Evolutionary conservation across 2,797 vertebrate species (phyloP), one percentile per base, ranked within the genome.

Genomic region (Characodon lateralis): DNA sequence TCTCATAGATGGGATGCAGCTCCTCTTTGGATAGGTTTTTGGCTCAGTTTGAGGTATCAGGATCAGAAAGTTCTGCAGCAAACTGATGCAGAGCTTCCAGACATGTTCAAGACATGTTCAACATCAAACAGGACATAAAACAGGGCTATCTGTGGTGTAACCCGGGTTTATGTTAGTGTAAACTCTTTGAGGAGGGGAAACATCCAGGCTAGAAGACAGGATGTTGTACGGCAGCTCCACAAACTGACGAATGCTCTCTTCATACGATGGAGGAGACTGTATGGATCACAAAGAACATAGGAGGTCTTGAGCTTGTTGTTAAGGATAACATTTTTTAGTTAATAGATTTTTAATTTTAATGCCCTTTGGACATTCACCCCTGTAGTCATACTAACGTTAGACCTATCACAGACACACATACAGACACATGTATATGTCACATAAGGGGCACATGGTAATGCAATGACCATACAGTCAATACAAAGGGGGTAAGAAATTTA

Each of bases 231-330:
- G 89, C 73, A 93, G 80, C 72, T 91, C 96, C 66, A 95, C 74
- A 8, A 96, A 95, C 73, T 96, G 96, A 18, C 91, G 90, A 73
- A 96, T 74, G 72, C 94, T 96, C 22, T 97, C 96, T 72, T 97
- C 95, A 0, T 96, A 97, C n/a, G 96, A 95, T 41, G 96, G 96
- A 7, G 96, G 96, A 78, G 94, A 91, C 96, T 97, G 80, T 53
- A 69, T 53, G 51, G 59, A 46, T 24, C 51, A 65, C 63, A 82
- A 87, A 88, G 72, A 66, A 71, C 43, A 39, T 76, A 12, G 77
- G 5, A 71, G 31, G 35, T 39, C 28, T 78, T 53, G n/a, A 46
- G 8, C 31, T 22, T 39, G 16, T 35, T 31, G 14, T 5, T 16
- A 13, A 5, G 28, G 16, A 28, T 16, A 7, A 6, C 58, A 28